These are phyloP conservation scores for Okamejei kenojei DNA, from an alignment of 2,797 vertebrate genomes.

Conservation along the genomic window DNA sequence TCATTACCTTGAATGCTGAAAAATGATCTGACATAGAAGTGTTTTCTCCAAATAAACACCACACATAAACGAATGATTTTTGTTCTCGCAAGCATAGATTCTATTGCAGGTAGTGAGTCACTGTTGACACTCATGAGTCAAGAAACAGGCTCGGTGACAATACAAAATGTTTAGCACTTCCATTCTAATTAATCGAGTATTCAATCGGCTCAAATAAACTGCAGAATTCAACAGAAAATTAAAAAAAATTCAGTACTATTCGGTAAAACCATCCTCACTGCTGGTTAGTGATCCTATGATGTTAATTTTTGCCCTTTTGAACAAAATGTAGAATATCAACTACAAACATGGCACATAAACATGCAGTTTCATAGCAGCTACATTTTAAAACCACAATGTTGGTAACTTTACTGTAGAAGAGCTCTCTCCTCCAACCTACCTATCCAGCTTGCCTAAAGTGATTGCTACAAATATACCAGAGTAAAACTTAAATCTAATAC, in stretches of 20 bases:
- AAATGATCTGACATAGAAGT: not conserved
- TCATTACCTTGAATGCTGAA: not conserved
- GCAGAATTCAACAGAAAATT: not conserved
- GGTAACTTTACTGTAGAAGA: not conserved
- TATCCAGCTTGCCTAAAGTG: not conserved
- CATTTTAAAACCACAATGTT: not conserved
- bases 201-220: not conserved
- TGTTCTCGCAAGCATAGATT: not conserved
- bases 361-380: not conserved
- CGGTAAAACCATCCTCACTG: not conserved
- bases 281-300: not conserved
- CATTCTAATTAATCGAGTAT: not conserved
- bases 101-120: slow-evolving; percentile 1
- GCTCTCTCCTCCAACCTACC: not conserved
- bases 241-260: not conserved
- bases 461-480: not conserved
- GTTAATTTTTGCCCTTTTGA: not conserved
- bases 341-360: not conserved
- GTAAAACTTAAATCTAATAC: not conserved
- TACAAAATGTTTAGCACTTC: not conserved
- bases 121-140: not conserved
- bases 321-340: not conserved
- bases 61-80: not conserved
- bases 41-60: not conserved
- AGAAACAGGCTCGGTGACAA: not conserved